Conservation (phyloP, 1,140 invertebrate genomes). For the Heterodera schachtii region DNA sequence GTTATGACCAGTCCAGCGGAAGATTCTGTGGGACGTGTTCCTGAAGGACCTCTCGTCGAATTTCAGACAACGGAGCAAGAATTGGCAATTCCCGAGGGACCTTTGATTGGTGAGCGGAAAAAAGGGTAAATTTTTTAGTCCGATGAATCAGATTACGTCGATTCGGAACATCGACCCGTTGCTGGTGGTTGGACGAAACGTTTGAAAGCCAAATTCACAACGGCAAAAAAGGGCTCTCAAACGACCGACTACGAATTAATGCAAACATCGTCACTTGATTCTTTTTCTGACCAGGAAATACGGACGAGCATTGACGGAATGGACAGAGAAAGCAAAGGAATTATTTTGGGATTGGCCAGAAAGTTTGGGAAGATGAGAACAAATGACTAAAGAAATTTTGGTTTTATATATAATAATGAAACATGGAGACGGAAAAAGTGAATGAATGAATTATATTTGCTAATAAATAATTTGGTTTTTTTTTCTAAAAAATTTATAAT, state of each 20-base stretch:
- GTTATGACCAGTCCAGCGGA: neutral
- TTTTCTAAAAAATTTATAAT: too few relatives aligned
- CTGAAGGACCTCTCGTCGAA: slow-evolving; percentile 9
- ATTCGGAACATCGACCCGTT: neutral
- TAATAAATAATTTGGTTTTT: too few relatives aligned
- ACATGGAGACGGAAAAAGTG: too few relatives aligned
- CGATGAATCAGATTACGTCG: slow-evolving; percentile 4
- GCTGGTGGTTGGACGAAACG: neutral
- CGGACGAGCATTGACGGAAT: slow-evolving; percentile 5
- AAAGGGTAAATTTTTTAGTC: neutral
- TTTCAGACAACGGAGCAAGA: neutral
- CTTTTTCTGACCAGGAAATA: slow-evolving; percentile 14
- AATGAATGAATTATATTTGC: too few relatives aligned
- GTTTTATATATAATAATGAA: too few relatives aligned
- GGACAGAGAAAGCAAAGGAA: slow-evolving; percentile 1
- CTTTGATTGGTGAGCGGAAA: slow-evolving; percentile 21
- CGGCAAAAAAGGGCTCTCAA: neutral
- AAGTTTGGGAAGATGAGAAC: neutral
- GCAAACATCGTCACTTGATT: neutral
- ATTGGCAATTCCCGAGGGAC: slow-evolving; percentile 24
- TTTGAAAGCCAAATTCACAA: slow-evolving; percentile 17
- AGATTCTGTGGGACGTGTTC: neutral
- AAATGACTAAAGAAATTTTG: too few relatives aligned
- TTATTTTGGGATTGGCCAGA: slow-evolving; percentile 16
- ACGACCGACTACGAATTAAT: slow-evolving; percentile 1